phyloP scores from a whole-genome alignment of 2,113 vertebrate genomes.

The Brachionichthys hirsutus region DNA sequence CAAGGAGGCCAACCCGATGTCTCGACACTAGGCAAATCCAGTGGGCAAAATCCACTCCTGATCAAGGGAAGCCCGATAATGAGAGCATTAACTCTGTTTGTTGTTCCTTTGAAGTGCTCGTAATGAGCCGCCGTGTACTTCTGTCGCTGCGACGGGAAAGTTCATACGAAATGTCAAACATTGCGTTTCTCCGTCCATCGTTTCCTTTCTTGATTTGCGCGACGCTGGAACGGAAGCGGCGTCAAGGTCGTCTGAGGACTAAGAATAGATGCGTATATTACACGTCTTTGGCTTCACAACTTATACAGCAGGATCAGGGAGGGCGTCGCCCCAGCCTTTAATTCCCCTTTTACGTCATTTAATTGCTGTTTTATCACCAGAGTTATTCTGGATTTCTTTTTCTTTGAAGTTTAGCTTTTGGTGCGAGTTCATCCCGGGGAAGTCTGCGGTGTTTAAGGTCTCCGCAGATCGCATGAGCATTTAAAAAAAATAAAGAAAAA shows the following conservation, averaged over 20 bases:
- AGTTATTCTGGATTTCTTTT: neutral
- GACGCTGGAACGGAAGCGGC: neutral
- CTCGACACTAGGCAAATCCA: neutral
- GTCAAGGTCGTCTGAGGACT: neutral
- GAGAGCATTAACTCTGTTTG: constrained; percentile 27
- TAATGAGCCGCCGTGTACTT: constrained; percentile 23
- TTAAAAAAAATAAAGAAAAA: too few relatives aligned
- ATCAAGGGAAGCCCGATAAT: constrained; percentile 7
- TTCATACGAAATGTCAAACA: constrained; percentile 51
- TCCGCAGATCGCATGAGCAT: constrained; percentile 11
- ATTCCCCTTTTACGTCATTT: neutral
- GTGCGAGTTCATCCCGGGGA: constrained; percentile 4
- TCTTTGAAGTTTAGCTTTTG: neutral
- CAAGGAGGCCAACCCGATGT: too few relatives aligned
- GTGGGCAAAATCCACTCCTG: neutral
- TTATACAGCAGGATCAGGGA: too few relatives aligned
- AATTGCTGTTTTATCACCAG: neutral
- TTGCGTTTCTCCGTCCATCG: neutral
- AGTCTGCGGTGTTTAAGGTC: neutral
- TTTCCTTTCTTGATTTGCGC: neutral
- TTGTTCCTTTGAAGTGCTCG: constrained; percentile 27
- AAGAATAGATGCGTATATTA: neutral
- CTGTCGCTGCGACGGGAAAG: constrained; percentile 36
- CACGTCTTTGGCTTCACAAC: too few relatives aligned
- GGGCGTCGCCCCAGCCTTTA: neutral